These are phyloP conservation scores for Nymphicus hollandicus DNA, from an alignment of 2,113 vertebrate species.

Conservation along the genomic window DNA sequence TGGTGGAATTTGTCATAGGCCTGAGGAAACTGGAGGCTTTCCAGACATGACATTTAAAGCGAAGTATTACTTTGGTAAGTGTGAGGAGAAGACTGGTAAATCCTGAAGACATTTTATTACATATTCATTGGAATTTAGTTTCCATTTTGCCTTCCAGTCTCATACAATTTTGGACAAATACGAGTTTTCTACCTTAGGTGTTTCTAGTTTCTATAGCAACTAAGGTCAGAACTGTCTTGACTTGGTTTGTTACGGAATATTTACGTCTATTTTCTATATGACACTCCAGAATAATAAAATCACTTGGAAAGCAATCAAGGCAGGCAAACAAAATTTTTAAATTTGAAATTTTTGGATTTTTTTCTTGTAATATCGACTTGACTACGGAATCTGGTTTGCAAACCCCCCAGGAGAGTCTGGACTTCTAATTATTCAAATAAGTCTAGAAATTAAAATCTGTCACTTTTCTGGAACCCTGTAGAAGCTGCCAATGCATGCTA, in stretches of 20 bases:
- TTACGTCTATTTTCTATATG: neutral
- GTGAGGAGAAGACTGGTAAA: neutral
- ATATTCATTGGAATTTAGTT: neutral
- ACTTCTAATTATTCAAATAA: neutral
- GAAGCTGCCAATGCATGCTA: neutral
- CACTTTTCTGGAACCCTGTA: neutral
- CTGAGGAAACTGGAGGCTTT: conserved; percentile 17
- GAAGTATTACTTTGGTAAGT: neutral
- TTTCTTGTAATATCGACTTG: neutral
- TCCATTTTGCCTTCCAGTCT: neutral
- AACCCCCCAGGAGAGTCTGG: neutral
- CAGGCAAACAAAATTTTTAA: neutral
- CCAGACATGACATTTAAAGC: neutral
- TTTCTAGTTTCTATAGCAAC: neutral
- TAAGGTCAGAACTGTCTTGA: neutral
- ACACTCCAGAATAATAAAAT: neutral
- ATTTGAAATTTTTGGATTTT: neutral
- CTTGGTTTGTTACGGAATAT: neutral
- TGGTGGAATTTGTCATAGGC: neutral
- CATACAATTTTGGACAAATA: neutral
- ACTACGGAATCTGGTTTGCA: neutral
- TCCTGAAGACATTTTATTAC: neutral
- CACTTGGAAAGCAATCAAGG: conserved; percentile 9
- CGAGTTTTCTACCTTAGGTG: neutral
- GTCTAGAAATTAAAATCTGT: neutral